phyloP scores from a whole-genome alignment of 2,888 invertebrate species.

The Allophyes oxyacanthae region DNA sequence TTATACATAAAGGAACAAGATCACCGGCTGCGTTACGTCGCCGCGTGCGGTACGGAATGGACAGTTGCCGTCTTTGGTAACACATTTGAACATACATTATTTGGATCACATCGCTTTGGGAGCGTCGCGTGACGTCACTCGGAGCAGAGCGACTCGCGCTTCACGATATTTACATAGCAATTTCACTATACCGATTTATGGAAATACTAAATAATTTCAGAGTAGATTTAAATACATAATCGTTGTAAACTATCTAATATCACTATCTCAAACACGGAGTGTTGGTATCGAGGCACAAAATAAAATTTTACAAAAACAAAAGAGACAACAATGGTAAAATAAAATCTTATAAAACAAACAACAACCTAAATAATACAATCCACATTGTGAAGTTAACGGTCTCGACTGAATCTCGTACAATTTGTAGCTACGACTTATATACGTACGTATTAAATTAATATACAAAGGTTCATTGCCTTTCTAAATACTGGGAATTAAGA shows the following conservation, averaged over 20 bases:
- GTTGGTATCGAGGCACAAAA: constrained; percentile 77
- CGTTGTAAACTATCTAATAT: constrained; percentile 83
- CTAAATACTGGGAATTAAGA: constrained; percentile 66
- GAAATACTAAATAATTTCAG: constrained; percentile 33
- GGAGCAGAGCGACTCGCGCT: constrained; percentile 5
- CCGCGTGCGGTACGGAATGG: constrained; percentile 76
- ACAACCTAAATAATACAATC: constrained; percentile 69
- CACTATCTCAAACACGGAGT: constrained; percentile 74
- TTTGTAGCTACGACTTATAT: constrained; percentile 31
- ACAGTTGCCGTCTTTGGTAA: constrained; percentile 83
- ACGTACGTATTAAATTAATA: constrained; percentile 46
- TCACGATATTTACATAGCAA: constrained; percentile 22
- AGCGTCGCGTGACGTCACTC: constrained; percentile 23
- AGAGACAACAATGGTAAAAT: constrained; percentile 83
- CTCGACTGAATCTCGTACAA: constrained; percentile 14
- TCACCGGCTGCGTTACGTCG: constrained; percentile 64
- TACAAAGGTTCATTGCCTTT: constrained; percentile 52
- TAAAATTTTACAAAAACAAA: constrained; percentile 82
- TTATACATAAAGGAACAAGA: constrained; percentile 73
- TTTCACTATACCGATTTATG: constrained; percentile 27
- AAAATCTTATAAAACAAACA: constrained; percentile 82
- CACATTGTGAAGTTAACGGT: constrained; percentile 6
- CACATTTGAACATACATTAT: constrained; percentile 77
- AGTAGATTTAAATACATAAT: constrained; percentile 68
- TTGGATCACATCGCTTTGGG: constrained; percentile 59